Evolutionary conservation across 2,113 vertebrate species (phyloP).

Genomic region (Fregata magnificens): DNA sequence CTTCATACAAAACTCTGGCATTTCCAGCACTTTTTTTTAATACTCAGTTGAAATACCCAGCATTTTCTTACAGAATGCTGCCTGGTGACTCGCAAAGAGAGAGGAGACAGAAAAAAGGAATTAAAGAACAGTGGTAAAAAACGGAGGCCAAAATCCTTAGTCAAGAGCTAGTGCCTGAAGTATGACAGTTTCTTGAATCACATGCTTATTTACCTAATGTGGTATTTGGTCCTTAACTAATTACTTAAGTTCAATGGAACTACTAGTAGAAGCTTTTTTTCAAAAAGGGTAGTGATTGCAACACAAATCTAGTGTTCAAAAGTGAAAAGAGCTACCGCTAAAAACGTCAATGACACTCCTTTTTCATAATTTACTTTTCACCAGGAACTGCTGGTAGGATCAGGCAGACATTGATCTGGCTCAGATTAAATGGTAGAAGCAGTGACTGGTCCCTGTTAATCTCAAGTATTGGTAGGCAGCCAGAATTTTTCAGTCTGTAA

Average conservation of each 20-base stretch:
- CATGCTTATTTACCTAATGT: rapidly evolving
- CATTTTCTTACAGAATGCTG: not conserved
- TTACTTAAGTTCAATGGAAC: not conserved
- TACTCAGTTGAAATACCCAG: not conserved
- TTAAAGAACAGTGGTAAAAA: not conserved
- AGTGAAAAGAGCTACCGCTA: not conserved
- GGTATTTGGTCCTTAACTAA: not conserved
- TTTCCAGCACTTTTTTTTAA: not conserved
- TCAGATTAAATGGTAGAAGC: rapidly evolving
- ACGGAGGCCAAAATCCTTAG: not conserved
- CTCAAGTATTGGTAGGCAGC: not conserved
- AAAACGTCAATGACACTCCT: too few relatives aligned
- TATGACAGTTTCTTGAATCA: too few relatives aligned
- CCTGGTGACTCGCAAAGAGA: not conserved
- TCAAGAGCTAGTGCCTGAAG: not conserved
- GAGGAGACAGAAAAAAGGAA: not conserved
- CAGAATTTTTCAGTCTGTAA: not conserved
- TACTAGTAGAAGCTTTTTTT: not conserved
- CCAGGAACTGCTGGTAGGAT: not conserved
- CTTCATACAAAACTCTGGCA: too few relatives aligned
- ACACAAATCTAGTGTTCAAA: too few relatives aligned
- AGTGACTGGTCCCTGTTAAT: too few relatives aligned
- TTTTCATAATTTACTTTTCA: rapidly evolving
- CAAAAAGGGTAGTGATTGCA: not conserved
- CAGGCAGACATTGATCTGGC: rapidly evolving